phyloP scores from a whole-genome alignment of 2,888 invertebrate genomes.

The Incurvaria masculella region DNA sequence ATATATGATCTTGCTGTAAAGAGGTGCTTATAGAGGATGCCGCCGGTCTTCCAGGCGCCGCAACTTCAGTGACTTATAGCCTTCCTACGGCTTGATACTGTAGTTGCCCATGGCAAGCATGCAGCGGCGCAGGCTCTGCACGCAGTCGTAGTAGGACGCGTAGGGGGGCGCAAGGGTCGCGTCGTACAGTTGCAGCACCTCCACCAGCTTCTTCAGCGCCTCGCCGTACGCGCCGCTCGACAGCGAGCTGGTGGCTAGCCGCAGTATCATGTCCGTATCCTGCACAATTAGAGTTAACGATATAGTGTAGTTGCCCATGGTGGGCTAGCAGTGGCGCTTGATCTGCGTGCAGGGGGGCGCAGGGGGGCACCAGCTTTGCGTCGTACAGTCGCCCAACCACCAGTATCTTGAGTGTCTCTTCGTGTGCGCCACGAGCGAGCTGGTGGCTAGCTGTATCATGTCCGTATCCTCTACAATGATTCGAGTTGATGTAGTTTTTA shows the following conservation, averaged over 20 bases:
- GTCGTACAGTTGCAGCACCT: conserved; percentile 65
- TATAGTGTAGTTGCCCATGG: background rate
- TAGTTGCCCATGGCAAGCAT: conserved; percentile 65
- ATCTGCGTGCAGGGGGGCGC: no score
- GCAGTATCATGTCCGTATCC: conserved; percentile 69
- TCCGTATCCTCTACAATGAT: no score
- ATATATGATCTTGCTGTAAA: no score
- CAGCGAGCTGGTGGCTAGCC: conserved; percentile 58
- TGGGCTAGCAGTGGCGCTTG: background rate
- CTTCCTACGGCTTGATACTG: conserved; percentile 29
- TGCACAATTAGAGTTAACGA: conserved; percentile 25
- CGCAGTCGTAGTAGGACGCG: conserved; percentile 70
- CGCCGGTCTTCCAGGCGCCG: no score
- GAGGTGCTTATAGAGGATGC: no score
- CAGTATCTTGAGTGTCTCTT: no score
- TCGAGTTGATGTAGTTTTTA: no score
- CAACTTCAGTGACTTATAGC: no score
- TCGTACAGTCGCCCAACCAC: no score
- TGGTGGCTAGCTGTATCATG: no score
- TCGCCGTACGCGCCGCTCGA: conserved; percentile 60
- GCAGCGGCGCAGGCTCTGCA: conserved; percentile 67
- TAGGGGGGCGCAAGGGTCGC: conserved; percentile 69
- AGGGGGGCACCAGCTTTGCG: no score
- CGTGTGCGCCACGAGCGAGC: no score
- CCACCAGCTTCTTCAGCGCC: conserved; percentile 62